These are phyloP conservation scores for Caenorhabditis sp. DNA, from an alignment of 2,888 invertebrate genomes.

Conservation along the genomic window DNA sequence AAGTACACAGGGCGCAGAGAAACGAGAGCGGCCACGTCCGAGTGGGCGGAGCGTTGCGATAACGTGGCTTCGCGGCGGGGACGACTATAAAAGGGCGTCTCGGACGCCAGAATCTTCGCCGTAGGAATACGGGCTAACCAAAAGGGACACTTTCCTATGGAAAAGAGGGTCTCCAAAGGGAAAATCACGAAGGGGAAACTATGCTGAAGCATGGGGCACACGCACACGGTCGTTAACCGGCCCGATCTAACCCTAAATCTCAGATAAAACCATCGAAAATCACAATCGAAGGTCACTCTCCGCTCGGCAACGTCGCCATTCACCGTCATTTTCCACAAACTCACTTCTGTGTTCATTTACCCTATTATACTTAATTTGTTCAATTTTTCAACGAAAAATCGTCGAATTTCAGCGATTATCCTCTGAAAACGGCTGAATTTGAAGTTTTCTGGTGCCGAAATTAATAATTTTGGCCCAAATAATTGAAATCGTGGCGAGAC, in stretches of 20 bases:
- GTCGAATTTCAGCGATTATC: not conserved
- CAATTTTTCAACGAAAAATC: too few relatives aligned
- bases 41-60: constrained; percentile 58
- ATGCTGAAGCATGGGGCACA: too few relatives aligned
- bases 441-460: not conserved
- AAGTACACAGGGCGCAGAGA: constrained; percentile 33
- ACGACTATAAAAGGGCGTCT: constrained; percentile 49
- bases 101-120: constrained; percentile 50
- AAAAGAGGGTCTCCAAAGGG: not conserved
- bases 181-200: constrained; percentile 21
- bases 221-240: too few relatives aligned
- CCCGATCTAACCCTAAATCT: too few relatives aligned
- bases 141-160: not conserved
- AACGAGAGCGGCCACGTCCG: constrained; percentile 46
- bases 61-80: constrained; percentile 22
- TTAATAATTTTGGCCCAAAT: constrained; percentile 25
- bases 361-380: too few relatives aligned
- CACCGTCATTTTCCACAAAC: too few relatives aligned
- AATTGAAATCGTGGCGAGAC: constrained; percentile 38
- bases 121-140: constrained; percentile 68
- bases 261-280: too few relatives aligned
- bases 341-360: too few relatives aligned
- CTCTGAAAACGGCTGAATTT: not conserved
- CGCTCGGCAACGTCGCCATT: too few relatives aligned
- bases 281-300: not conserved